phyloP scores from a whole-genome alignment of 2,797 vertebrate species.

The Picus viridis region DNA sequence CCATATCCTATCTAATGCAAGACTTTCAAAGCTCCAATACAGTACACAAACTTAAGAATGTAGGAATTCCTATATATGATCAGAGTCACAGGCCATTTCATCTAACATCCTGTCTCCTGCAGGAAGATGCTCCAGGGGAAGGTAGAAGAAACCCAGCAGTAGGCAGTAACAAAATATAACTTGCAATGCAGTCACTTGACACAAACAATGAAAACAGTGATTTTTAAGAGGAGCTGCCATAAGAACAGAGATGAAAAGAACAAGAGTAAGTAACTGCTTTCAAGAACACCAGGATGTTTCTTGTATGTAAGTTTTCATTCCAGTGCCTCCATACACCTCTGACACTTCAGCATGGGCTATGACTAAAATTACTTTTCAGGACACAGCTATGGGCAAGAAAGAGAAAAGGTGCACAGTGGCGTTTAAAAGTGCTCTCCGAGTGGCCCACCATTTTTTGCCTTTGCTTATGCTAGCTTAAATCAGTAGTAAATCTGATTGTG shows the following conservation, averaged over 20 bases:
- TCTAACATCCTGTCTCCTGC: neutral
- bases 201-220: neutral
- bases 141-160: neutral
- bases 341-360: neutral
- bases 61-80: neutral
- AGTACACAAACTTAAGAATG: neutral
- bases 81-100: neutral
- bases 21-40: conserved; percentile 18
- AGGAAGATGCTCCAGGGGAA: neutral
- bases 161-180: neutral
- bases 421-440: neutral
- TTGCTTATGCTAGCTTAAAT: neutral
- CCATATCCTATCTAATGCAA: neutral
- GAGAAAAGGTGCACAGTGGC: neutral
- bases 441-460: neutral
- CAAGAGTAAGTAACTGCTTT: neutral
- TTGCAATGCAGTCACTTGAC: neutral
- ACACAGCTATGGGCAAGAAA: neutral
- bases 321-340: neutral
- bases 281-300: neutral
- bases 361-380: conserved; percentile 28
- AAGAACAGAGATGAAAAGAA: neutral
- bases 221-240: neutral
- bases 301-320: neutral
- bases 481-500: neutral